phyloP scores from a whole-genome alignment of 2,888 invertebrate species.

The Acanthosepion lycidas region DNA sequence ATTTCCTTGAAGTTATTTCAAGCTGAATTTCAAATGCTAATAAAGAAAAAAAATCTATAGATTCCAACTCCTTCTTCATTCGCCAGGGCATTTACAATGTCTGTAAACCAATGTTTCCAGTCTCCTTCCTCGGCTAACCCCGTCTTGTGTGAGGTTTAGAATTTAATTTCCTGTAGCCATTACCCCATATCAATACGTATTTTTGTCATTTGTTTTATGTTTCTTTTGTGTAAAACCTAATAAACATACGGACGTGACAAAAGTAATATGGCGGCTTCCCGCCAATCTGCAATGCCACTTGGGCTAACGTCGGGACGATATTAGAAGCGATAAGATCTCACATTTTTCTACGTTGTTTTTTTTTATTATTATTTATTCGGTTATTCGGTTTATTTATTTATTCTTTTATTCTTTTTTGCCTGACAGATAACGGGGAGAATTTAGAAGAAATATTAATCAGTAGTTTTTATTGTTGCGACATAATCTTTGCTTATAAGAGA shows the following conservation, averaged over 20 bases:
- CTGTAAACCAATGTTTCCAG: neutral
- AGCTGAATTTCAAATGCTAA: neutral
- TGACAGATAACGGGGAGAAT: neutral
- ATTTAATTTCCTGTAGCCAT: constrained; percentile 14
- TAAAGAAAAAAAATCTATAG: neutral
- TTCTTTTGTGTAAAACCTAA: neutral
- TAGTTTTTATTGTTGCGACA: neutral
- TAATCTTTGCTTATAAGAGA: too few species aligned
- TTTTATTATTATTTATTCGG: neutral
- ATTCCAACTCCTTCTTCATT: neutral
- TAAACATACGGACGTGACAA: constrained; percentile 1
- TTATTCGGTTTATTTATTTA: neutral
- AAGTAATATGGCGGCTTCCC: constrained; percentile 7
- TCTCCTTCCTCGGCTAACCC: neutral
- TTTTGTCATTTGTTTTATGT: neutral
- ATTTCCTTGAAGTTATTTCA: neutral
- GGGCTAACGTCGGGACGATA: neutral
- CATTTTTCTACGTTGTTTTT: too few species aligned
- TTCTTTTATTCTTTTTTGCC: neutral
- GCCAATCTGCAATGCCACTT: neutral
- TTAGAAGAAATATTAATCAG: constrained; percentile 15
- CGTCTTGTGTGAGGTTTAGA: neutral
- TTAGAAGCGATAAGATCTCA: neutral
- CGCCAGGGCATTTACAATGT: neutral
- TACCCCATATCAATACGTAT: neutral